Evolutionary conservation across 2,888 invertebrate species (phyloP).

Genomic region (Loripinus fragilis): DNA sequence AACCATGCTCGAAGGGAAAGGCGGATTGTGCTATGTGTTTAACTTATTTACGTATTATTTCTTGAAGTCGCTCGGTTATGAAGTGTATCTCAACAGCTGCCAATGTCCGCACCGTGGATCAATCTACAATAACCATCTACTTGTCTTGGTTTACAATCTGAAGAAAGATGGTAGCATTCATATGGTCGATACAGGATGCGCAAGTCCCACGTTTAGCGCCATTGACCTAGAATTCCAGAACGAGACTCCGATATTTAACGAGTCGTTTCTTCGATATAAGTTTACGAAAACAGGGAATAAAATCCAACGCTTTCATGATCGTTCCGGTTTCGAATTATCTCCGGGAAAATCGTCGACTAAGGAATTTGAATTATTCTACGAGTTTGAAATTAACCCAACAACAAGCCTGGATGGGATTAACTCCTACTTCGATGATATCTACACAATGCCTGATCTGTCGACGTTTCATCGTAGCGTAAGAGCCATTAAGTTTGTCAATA

Average conservation of each 20-base stretch:
- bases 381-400: constrained; percentile 1
- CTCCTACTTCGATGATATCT: neutral
- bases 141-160: neutral
- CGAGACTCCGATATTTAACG: neutral
- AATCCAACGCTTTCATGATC: constrained; percentile 8
- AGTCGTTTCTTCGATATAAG: neutral
- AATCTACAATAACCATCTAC: neutral
- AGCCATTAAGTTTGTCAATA: neutral
- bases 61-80: constrained; percentile 7
- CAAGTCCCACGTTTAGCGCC: neutral
- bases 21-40: constrained; percentile 10
- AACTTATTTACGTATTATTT: constrained; percentile 1
- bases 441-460: neutral
- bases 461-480: neutral
- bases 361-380: neutral
- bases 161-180: neutral
- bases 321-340: neutral
- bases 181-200: neutral
- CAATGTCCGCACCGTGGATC: neutral
- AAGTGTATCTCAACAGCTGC: neutral
- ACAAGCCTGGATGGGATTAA: neutral
- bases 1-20: neutral
- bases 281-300: neutral
- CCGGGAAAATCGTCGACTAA: neutral
- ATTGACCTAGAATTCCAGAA: neutral